Base-by-base conservation (phyloP, 30 jellyfish, hydroid and myxozoan genomes). In the Aurelia aurita complex sp. Pacific region DNA sequence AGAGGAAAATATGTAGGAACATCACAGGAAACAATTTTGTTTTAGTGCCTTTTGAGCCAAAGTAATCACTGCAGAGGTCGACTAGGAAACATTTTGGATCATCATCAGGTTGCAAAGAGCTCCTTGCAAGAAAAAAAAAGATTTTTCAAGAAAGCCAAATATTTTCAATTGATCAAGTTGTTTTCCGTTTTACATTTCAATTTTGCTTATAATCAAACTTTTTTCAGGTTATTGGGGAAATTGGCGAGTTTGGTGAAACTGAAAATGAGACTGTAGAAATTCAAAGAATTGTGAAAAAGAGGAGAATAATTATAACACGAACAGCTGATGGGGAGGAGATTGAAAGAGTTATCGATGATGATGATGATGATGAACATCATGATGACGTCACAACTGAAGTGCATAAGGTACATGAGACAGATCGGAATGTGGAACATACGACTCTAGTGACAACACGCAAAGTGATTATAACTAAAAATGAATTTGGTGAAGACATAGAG, bases 171-270 rank as follows among this genome's bases (percentile, higher is more conserved):
- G 2, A 61, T 61, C 9, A 0, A 23, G 11, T n/a, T 10, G 9
- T 67, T 17, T 36, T 36, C 18, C 29, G 51, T 36, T 67, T 29
- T 32, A 23, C 10, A n/a, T 35, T 67, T 23, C 17, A 67, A 36
- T 32, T 18, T 67, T 67, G 19, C 3, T 16, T 67, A 0, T 23
- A 19, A n/a, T 67, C 5, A 4, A 67, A 2, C 2, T 76, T 19
- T 59, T 7, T n/a, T n/a, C 36, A 82, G 91, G 91, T 82, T 5
- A 82, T 82, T 35, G 91, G 91, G 6, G 91, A 82, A 40, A 82
- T 82, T n/a, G 91, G 91, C 65, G 85, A 51, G 17, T 82, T 82
- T 35, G 91, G 64, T 38, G 91, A 69, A 62, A 53, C 83, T 57
- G 84, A 69, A 3, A 82, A 82, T 40, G 79, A 82, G 55, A 82